A percentile compares a stretch with the other conserved stretches of the same genome.
Evolutionary conservation across 2,113 vertebrate species (phyloP).

Genomic region (Ursus arctos): DNA sequence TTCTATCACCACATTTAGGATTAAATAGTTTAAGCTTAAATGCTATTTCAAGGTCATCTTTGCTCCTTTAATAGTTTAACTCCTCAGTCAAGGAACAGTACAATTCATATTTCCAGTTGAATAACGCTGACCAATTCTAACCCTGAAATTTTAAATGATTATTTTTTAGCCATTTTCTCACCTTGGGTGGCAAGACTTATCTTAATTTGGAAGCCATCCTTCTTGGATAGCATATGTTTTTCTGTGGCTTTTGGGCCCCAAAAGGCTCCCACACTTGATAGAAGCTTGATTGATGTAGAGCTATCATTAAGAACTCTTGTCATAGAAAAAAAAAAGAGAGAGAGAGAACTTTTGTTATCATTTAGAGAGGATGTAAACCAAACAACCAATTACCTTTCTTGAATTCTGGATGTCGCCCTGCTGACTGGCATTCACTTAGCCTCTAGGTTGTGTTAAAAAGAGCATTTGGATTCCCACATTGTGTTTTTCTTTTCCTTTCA

Average conservation of each 20-base stretch:
- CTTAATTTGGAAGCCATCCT: background rate
- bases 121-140: background rate
- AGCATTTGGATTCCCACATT: constrained; percentile 19
- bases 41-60: background rate
- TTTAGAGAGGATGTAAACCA: background rate
- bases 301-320: background rate
- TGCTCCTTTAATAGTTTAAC: constrained; percentile 4
- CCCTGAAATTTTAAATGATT: constrained; percentile 20
- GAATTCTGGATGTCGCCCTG: constrained; percentile 20
- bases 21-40: constrained; percentile 12
- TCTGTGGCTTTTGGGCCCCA: background rate
- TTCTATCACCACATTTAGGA: constrained; percentile 12
- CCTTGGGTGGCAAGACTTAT: background rate
- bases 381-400: background rate
- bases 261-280: background rate
- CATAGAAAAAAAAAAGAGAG: background rate
- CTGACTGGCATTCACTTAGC: constrained; percentile 23
- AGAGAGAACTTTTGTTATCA: background rate
- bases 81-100: background rate
- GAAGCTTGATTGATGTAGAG: background rate
- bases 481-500: constrained; percentile 63
- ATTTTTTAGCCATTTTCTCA: background rate
- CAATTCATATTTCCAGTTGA: constrained; percentile 44
- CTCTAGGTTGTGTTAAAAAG: constrained; percentile 69
- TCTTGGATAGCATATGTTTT: constrained; percentile 9